phyloP scores from a whole-genome alignment of 2,888 invertebrate genomes.

The Imbricaverruca yamaguchii region DNA sequence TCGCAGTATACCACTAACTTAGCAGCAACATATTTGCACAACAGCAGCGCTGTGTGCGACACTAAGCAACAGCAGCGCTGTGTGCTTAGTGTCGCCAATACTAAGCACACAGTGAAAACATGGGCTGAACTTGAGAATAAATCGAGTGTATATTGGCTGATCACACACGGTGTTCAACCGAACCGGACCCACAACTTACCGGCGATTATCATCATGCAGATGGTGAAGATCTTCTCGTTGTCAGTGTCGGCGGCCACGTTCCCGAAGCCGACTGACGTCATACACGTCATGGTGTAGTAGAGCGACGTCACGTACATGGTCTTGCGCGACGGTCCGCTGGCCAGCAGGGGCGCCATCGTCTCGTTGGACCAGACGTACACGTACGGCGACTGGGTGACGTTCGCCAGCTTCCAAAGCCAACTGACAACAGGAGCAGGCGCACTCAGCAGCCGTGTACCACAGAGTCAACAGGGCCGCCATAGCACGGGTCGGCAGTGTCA shows the following conservation, averaged over 20 bases:
- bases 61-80: too few relatives aligned
- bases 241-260: slow-evolving; percentile 99
- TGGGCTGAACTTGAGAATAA: too few relatives aligned
- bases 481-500: too few relatives aligned
- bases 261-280: slow-evolving; percentile 99
- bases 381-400: slow-evolving; percentile 89
- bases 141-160: too few relatives aligned
- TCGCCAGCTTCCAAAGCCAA: slow-evolving; percentile 96
- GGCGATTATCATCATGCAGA: slow-evolving; percentile 99
- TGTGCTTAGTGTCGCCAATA: too few relatives aligned
- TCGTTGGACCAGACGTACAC: slow-evolving; percentile 80
- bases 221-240: slow-evolving; percentile 98
- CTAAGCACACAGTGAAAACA: too few relatives aligned
- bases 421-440: slow-evolving; percentile 39
- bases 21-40: too few relatives aligned
- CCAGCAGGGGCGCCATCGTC: slow-evolving; percentile 59
- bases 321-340: slow-evolving; percentile 82
- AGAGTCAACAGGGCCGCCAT: neutral
- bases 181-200: slow-evolving; percentile 51
- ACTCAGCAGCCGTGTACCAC: too few relatives aligned
- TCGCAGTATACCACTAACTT: too few relatives aligned
- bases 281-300: slow-evolving; percentile 99
- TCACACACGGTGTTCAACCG: too few relatives aligned
- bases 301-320: slow-evolving; percentile 96
- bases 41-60: too few relatives aligned